A percentile compares a stretch with the other conserved stretches of the same genome.
Evolutionary conservation across 2,888 invertebrate genomes (phyloP).

Genomic region (Sylvicola cinctus): DNA sequence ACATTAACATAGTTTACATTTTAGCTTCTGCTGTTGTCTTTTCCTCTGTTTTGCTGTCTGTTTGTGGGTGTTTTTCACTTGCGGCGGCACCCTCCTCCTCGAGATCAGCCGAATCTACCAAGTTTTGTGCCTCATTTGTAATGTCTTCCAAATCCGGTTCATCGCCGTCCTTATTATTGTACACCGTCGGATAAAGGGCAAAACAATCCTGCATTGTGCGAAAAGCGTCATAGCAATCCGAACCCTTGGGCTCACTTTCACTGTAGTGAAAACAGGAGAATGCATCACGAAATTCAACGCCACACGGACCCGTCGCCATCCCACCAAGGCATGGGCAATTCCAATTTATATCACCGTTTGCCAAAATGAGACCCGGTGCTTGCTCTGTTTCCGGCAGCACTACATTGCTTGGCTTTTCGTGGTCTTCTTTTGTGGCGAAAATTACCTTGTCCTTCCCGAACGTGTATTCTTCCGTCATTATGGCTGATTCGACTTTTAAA

Average conservation of each 20-base stretch:
- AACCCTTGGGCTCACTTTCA: conserved; percentile 73
- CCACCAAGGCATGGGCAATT: conserved; percentile 91
- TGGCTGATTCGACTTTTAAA: conserved; percentile 5
- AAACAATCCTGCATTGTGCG: conserved; percentile 83
- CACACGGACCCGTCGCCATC: conserved; percentile 96
- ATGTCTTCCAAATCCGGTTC: conserved; percentile 30
- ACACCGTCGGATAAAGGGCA: conserved; percentile 65
- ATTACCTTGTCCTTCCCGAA: conserved; percentile 63
- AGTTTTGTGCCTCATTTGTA: too few relatives aligned
- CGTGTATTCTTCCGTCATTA: conserved; percentile 28
- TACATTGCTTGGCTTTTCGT: conserved; percentile 48
- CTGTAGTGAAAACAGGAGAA: conserved; percentile 92
- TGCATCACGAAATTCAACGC: conserved; percentile 77
- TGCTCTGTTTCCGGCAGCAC: conserved; percentile 49
- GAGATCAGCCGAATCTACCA: too few relatives aligned
- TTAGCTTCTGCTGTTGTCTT: too few relatives aligned
- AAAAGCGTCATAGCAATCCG: conserved; percentile 81
- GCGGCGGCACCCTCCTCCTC: too few relatives aligned
- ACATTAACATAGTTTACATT: too few relatives aligned
- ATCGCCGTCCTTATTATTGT: conserved; percentile 48
- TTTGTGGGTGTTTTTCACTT: too few relatives aligned
- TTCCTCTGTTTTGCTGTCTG: too few relatives aligned
- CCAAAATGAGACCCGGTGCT: conserved; percentile 58
- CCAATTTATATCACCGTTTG: conserved; percentile 88
- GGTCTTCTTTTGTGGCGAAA: conserved; percentile 62